A percentile compares a stretch with the other conserved stretches of the same genome.
Evolutionary conservation across 1,140 invertebrate species (phyloP).

Genomic region (Goniozus legneri): DNA sequence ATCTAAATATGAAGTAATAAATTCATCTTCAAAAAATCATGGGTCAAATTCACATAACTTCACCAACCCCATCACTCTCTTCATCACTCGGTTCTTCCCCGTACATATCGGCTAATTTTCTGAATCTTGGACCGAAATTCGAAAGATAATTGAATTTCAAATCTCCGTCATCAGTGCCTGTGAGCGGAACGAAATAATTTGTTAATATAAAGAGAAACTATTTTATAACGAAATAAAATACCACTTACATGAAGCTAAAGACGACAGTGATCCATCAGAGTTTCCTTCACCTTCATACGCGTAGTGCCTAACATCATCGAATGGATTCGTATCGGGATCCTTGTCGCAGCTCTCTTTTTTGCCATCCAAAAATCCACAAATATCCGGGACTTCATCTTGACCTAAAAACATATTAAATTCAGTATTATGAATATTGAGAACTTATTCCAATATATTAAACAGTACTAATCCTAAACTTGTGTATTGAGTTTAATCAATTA

Average conservation of each 20-base stretch:
- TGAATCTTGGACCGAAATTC: constrained; percentile 93
- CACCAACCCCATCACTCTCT: constrained; percentile 66
- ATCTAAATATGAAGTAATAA: no score
- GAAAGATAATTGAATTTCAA: constrained; percentile 96
- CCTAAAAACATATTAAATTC: constrained; percentile 32
- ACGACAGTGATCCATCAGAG: constrained; percentile 85
- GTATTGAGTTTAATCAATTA: no score
- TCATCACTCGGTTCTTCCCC: constrained; percentile 85
- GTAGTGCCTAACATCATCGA: constrained; percentile 93
- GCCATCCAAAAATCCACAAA: constrained; percentile 85
- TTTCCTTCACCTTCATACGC: constrained; percentile 96
- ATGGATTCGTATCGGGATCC: constrained; percentile 84
- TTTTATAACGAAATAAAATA: background rate
- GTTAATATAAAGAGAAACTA: constrained; percentile 7
- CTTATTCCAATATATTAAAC: no score
- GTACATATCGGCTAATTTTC: constrained; percentile 97
- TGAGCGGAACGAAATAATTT: constrained; percentile 9
- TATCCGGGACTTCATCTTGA: constrained; percentile 70
- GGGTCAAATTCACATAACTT: no score
- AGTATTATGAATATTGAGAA: constrained; percentile 1
- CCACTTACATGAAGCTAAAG: constrained; percentile 79
- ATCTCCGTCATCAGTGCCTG: constrained; percentile 88
- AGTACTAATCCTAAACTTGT: no score
- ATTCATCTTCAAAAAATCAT: no score
- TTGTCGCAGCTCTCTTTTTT: constrained; percentile 87